These are phyloP conservation scores for Pseudococcus longispinus DNA, from an alignment of 2,888 invertebrate genomes.

Conservation along the genomic window DNA sequence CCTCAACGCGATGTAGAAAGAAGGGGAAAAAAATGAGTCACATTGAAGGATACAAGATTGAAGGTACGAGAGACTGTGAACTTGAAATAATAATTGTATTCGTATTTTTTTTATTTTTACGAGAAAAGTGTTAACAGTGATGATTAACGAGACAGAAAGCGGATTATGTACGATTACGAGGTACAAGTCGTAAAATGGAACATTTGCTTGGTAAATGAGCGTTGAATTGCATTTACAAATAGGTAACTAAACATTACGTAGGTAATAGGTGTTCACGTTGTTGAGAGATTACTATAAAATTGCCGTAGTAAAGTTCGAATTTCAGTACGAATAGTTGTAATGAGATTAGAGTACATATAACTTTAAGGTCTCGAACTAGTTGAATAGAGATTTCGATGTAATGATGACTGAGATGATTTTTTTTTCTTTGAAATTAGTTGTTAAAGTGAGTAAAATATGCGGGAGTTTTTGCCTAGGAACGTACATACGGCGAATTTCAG, in stretches of 20 bases:
- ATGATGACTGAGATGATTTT: too few relatives aligned
- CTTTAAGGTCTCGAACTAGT: too few relatives aligned
- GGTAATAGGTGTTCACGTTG: neutral
- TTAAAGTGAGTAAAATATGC: too few relatives aligned
- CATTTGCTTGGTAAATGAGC: neutral
- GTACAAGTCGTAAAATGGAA: neutral
- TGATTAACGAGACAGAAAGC: conserved; percentile 1
- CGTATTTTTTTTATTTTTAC: neutral
- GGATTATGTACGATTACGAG: neutral
- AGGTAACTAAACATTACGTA: neutral
- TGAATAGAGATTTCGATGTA: too few relatives aligned
- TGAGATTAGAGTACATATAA: too few relatives aligned
- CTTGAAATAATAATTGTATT: neutral
- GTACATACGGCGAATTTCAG: too few relatives aligned
- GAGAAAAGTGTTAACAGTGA: neutral
- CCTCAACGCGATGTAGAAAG: neutral
- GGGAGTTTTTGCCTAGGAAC: too few relatives aligned
- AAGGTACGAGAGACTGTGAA: neutral
- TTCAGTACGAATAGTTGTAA: too few relatives aligned
- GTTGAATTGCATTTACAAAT: neutral
- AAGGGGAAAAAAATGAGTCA: neutral
- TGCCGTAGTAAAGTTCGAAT: neutral
- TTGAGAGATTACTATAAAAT: neutral
- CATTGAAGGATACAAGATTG: neutral
- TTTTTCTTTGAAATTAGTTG: too few relatives aligned